Evolutionary conservation across 2,113 vertebrate genomes (phyloP).

Genomic region (Riparia riparia): DNA sequence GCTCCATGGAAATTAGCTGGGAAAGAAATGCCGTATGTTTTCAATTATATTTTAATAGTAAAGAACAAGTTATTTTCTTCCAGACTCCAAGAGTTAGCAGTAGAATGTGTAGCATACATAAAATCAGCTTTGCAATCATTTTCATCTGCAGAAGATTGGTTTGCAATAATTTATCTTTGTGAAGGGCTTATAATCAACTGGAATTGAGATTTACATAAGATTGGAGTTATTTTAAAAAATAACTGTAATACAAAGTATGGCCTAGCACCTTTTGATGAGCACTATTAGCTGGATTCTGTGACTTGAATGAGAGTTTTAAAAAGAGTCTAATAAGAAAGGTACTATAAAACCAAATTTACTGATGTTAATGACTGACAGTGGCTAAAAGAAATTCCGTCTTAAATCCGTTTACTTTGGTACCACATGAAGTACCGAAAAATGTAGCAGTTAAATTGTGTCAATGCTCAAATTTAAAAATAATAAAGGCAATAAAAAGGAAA

Average conservation of each 20-base stretch:
- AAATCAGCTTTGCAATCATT: slow-evolving; percentile 31
- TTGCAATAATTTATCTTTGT: slow-evolving; percentile 36
- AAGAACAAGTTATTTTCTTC: slow-evolving; percentile 28
- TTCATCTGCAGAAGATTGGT: slow-evolving; percentile 22
- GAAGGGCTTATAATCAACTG: slow-evolving; percentile 17
- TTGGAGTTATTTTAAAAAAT: slow-evolving; percentile 9
- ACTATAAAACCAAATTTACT: not conserved
- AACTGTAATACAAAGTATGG: not conserved
- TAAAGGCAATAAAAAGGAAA: not conserved
- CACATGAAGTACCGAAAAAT: not conserved
- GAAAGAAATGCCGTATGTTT: slow-evolving; percentile 47
- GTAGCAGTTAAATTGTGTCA: not conserved
- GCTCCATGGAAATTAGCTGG: slow-evolving; percentile 51
- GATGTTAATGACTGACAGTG: not conserved
- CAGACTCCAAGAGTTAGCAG: not conserved
- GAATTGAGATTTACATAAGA: slow-evolving; percentile 1
- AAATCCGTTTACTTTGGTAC: not conserved
- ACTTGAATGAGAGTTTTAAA: not conserved
- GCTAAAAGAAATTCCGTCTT: not conserved
- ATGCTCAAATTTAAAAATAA: not conserved
- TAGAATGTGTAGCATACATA: not conserved
- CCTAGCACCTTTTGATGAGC: not conserved
- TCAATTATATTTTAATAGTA: slow-evolving; percentile 70
- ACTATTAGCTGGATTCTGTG: not conserved
- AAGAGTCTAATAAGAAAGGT: not conserved